Conservation (phyloP, 2,113 vertebrate species). For the Hippoglossus stenolepis region DNA sequence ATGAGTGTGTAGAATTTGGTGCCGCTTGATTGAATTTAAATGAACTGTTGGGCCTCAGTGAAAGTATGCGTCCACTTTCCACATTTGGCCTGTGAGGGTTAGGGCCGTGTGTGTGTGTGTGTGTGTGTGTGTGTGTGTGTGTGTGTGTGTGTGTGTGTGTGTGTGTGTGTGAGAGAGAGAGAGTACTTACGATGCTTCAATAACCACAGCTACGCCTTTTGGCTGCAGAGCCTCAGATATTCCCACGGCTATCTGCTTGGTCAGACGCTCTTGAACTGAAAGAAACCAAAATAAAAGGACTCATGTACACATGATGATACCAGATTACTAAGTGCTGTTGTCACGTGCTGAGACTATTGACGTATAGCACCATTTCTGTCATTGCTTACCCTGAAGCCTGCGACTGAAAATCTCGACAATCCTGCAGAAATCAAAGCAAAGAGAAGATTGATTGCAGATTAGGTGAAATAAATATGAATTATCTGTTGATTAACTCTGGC, state of each 20-base stretch:
- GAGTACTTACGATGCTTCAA: conserved; percentile 82
- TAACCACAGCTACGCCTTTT: conserved; percentile 80
- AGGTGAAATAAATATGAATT: conserved; percentile 53
- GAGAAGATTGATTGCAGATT: conserved; percentile 21
- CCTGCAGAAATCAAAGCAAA: conserved; percentile 66
- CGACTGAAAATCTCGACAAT: conserved; percentile 88
- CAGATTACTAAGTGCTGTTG: background rate
- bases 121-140: background rate
- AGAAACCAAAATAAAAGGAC: background rate
- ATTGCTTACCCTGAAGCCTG: conserved; percentile 84
- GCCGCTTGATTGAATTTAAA: too few relatives aligned
- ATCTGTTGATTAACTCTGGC: conserved; percentile 57
- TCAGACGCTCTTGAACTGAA: conserved; percentile 86
- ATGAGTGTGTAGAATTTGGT: too few relatives aligned
- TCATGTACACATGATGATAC: background rate
- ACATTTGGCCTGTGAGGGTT: too few relatives aligned
- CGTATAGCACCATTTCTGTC: background rate
- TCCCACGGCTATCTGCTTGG: conserved; percentile 83
- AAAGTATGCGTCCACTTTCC: too few relatives aligned
- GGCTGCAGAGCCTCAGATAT: conserved; percentile 83
- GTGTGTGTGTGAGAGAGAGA: background rate
- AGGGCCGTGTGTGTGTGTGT: background rate
- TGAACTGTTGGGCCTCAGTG: too few relatives aligned
- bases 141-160: background rate
- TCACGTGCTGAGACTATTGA: background rate